Evolutionary conservation across 2,888 invertebrate species (phyloP).

Genomic region (Hyposoter dolosus): DNA sequence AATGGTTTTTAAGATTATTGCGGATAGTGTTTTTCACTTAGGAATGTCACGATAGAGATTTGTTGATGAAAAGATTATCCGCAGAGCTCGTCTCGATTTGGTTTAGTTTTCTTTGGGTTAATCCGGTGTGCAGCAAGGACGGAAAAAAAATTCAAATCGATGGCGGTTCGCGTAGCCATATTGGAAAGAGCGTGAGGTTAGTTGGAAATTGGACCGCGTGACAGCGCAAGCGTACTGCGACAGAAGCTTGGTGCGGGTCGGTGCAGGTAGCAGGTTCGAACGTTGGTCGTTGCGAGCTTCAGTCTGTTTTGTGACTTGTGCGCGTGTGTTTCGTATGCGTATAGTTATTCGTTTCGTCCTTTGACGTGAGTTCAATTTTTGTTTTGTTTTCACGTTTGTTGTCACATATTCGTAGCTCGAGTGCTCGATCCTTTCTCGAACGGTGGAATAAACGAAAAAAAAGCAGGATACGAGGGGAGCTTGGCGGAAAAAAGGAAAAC

Average conservation of each 20-base stretch:
- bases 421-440: not conserved
- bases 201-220: slow-evolving; percentile 22
- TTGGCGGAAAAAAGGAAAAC: slow-evolving; percentile 30
- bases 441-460: slow-evolving; percentile 19
- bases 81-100: not conserved
- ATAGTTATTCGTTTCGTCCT: slow-evolving; percentile 64
- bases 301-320: slow-evolving; percentile 80
- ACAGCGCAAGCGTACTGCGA: slow-evolving; percentile 33
- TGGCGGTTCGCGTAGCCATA: slow-evolving; percentile 45
- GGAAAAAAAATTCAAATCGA: slow-evolving; percentile 20
- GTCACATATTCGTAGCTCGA: slow-evolving; percentile 6
- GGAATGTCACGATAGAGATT: no score
- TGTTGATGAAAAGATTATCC: not conserved
- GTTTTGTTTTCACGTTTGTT: slow-evolving; percentile 35
- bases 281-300: slow-evolving; percentile 61
- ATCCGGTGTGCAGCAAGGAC: not conserved
- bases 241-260: slow-evolving; percentile 58
- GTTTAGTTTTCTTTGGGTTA: not conserved
- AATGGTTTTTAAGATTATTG: no score
- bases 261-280: slow-evolving; percentile 47
- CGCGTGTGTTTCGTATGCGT: slow-evolving; percentile 72
- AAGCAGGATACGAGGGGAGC: slow-evolving; percentile 18
- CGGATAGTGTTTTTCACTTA: not conserved
- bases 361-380: slow-evolving; percentile 59
- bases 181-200: not conserved